Percentiles rank a stretch among this genome's conserved stretches.
These are phyloP conservation scores for Dasypolia templi DNA, from an alignment of 2,888 invertebrate species.

Conservation along the genomic window DNA sequence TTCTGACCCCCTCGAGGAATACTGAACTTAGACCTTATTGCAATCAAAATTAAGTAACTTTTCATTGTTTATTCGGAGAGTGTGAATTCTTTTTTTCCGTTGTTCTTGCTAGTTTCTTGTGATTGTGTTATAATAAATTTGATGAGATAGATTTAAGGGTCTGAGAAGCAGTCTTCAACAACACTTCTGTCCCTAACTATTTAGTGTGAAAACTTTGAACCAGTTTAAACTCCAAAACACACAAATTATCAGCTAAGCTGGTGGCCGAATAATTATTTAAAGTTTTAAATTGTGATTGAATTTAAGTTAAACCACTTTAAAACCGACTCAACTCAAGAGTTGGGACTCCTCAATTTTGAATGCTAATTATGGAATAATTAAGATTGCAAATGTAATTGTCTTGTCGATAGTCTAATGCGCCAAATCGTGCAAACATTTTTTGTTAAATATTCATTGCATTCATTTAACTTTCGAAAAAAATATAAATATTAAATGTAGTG, in stretches of 20 bases:
- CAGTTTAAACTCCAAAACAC: slow-evolving; percentile 41
- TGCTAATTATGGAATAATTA: no score
- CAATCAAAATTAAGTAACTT: background rate
- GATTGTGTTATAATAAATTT: no score
- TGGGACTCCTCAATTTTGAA: slow-evolving; percentile 45
- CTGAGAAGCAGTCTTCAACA: no score
- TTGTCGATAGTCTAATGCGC: no score
- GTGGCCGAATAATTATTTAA: slow-evolving; percentile 57
- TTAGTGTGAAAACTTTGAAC: slow-evolving; percentile 10
- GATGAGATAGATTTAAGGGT: no score
- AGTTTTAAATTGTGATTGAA: slow-evolving; percentile 59
- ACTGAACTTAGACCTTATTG: background rate
- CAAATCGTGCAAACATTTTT: no score
- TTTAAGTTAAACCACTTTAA: slow-evolving; percentile 57
- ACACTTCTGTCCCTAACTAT: background rate
- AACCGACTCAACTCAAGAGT: slow-evolving; percentile 12
- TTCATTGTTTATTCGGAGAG: background rate
- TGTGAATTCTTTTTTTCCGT: no score
- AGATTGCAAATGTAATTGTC: slow-evolving; percentile 46
- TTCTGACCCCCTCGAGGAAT: background rate
- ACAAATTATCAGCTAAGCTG: slow-evolving; percentile 40
- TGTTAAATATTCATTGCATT: no score
- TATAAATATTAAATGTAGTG: no score
- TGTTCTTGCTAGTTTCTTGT: no score
- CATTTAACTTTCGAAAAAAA: no score